These are phyloP conservation scores for Dorcus hopei DNA, from an alignment of 2,888 invertebrate species.

Conservation along the genomic window DNA sequence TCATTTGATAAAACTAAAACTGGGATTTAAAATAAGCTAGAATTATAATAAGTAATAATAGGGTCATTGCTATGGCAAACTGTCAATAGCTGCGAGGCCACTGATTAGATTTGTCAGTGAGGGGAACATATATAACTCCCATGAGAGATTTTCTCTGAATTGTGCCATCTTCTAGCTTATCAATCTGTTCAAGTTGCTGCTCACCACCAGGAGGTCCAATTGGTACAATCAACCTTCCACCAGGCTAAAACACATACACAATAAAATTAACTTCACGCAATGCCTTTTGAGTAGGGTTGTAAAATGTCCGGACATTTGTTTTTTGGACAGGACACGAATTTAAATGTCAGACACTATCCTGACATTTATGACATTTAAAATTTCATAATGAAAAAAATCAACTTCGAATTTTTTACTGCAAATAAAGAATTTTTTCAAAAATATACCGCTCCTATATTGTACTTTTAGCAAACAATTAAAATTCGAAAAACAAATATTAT, in stretches of 20 bases:
- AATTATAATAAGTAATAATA: slow-evolving; percentile 4
- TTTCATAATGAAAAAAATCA: no score
- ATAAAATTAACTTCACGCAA: background rate
- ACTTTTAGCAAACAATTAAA: no score
- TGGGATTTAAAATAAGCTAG: slow-evolving; percentile 8
- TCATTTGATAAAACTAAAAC: no score
- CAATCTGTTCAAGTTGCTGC: slow-evolving; percentile 86
- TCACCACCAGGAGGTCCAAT: slow-evolving; percentile 83
- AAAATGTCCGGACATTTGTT: no score
- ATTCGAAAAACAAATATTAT: no score
- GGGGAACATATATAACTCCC: slow-evolving; percentile 95
- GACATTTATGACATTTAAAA: no score
- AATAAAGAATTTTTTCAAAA: no score
- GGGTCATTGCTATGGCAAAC: slow-evolving; percentile 21
- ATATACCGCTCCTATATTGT: no score
- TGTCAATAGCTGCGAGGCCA: slow-evolving; percentile 53
- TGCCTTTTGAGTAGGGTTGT: no score
- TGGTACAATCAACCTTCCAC: slow-evolving; percentile 89
- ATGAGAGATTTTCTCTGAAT: slow-evolving; percentile 75
- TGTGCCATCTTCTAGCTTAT: slow-evolving; percentile 79
- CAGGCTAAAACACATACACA: slow-evolving; percentile 49
- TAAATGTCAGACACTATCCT: no score
- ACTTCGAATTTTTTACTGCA: no score
- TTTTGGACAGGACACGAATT: no score
- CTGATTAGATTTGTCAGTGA: slow-evolving; percentile 81